Evolutionary conservation across 2,797 vertebrate genomes (phyloP).

Genomic region (Alcedo atthis): DNA sequence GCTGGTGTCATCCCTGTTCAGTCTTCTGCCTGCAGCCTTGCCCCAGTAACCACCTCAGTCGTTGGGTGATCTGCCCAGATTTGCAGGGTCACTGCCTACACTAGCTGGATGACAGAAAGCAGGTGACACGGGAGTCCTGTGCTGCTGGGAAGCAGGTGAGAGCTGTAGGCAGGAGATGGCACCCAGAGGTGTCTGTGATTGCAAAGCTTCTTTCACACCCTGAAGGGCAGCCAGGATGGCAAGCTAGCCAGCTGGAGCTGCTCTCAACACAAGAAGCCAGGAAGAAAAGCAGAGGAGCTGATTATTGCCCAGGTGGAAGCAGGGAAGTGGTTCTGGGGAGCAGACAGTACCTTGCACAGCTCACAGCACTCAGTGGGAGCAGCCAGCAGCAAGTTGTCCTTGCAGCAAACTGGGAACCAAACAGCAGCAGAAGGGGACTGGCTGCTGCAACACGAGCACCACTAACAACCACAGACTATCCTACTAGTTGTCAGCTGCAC

Average conservation of each 20-base stretch:
- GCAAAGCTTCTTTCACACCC: not conserved
- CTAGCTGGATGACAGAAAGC: not conserved
- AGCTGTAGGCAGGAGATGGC: not conserved
- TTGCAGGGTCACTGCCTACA: not conserved
- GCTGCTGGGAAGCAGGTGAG: not conserved
- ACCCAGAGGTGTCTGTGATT: not conserved
- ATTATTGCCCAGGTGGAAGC: not conserved
- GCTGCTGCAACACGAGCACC: not conserved
- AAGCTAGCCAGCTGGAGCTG: not conserved
- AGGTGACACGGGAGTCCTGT: fast-evolving
- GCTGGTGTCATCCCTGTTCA: not conserved
- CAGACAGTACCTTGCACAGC: not conserved
- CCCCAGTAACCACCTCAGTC: not conserved
- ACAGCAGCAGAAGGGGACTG: not conserved
- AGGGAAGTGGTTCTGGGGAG: not conserved
- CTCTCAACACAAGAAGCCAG: not conserved
- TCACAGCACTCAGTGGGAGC: not conserved
- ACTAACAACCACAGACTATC: not conserved
- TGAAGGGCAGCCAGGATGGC: not conserved
- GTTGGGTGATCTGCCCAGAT: not conserved
- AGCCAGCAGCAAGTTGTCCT: not conserved
- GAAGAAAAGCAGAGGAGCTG: not conserved
- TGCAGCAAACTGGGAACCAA: not conserved
- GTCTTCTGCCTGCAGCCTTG: not conserved
- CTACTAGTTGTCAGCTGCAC: not conserved